phyloP scores from a whole-genome alignment of 1,140 invertebrate species.

The Tetraneura akinire region DNA sequence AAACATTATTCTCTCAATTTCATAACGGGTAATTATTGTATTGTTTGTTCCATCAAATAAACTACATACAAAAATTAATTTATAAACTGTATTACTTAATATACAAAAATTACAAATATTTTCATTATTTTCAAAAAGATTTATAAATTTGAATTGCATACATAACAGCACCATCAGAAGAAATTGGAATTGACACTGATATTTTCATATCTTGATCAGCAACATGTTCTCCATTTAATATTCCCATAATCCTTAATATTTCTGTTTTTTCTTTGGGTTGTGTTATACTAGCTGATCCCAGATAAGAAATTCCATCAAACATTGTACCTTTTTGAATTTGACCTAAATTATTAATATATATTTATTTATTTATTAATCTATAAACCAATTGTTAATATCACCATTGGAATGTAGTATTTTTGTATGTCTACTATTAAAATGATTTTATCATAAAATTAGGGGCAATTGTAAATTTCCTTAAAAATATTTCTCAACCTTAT shows the following conservation, averaged over 20 bases:
- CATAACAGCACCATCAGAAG: constrained; percentile 81
- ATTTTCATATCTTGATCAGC: constrained; percentile 75
- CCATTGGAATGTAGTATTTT: no score
- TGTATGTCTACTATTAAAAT: no score
- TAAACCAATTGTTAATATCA: no score
- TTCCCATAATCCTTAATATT: constrained; percentile 91
- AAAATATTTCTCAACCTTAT: no score
- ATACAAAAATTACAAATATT: background rate
- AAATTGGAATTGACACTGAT: constrained; percentile 86
- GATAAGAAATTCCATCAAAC: constrained; percentile 91
- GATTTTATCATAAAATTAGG: no score
- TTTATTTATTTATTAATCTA: no score
- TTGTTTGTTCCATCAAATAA: constrained; percentile 83
- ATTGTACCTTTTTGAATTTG: constrained; percentile 81
- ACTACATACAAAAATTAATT: constrained; percentile 62
- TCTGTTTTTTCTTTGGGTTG: constrained; percentile 92
- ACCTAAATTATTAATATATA: constrained; percentile 24
- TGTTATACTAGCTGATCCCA: constrained; percentile 90
- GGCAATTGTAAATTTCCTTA: no score
- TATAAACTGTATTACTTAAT: constrained; percentile 12
- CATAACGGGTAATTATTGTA: constrained; percentile 84
- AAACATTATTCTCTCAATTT: constrained; percentile 91
- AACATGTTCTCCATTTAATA: constrained; percentile 78
- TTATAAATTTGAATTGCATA: constrained; percentile 60
- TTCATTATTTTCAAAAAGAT: background rate